Conservation (phyloP, 2,113 vertebrate genomes). For the Catharus minimus region DNA sequence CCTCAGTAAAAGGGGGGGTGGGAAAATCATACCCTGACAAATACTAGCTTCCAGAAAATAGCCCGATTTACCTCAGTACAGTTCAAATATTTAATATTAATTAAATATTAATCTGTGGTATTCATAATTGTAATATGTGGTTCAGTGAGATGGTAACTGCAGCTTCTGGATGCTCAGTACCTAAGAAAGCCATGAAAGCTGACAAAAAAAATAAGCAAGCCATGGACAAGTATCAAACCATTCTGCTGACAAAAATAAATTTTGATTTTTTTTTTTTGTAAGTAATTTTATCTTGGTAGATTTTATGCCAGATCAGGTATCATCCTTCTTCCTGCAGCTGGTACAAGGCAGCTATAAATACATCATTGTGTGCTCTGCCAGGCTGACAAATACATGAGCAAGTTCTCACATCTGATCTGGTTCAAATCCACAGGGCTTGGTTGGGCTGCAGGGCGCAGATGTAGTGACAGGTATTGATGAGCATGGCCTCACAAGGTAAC, state of each 20-base stretch:
- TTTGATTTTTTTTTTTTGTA: not conserved
- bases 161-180: not conserved
- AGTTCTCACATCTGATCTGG: not conserved
- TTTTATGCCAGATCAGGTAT: slow-evolving; percentile 37
- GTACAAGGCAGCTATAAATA: slow-evolving; percentile 11
- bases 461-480: not conserved
- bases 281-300: slow-evolving; percentile 14
- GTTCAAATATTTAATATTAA: not conserved
- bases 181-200: not conserved
- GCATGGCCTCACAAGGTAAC: fast-evolving
- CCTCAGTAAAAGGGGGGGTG: not conserved
- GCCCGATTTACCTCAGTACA: not conserved
- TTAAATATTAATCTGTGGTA: not conserved
- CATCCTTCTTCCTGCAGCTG: slow-evolving; percentile 44
- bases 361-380: not conserved
- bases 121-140: not conserved
- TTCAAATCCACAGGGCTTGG: not conserved
- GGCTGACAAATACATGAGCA: not conserved
- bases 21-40: not conserved
- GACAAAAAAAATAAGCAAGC: not conserved
- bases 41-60: not conserved
- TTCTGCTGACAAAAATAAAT: not conserved
- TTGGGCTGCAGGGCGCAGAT: fast-evolving
- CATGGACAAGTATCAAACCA: not conserved
- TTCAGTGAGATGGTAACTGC: not conserved